A percentile compares a stretch with the other conserved stretches of the same genome.
Conservation (phyloP, 2,888 invertebrate genomes). For the Muschampia plurimacula region DNA sequence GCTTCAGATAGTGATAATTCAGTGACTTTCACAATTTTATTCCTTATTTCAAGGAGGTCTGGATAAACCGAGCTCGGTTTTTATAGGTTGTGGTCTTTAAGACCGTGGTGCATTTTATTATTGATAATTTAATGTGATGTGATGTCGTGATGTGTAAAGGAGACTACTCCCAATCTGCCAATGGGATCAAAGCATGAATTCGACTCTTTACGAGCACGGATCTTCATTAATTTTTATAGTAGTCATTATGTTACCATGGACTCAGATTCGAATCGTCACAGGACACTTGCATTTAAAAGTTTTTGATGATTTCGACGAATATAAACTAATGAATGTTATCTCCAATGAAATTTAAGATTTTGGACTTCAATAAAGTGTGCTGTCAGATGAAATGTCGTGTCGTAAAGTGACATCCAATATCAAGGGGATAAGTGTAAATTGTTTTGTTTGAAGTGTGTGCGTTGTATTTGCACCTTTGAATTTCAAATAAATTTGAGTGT, state of each 20-base stretch:
- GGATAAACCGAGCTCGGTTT: background rate
- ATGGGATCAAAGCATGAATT: slow-evolving; percentile 47
- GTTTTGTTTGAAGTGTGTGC: slow-evolving; percentile 8
- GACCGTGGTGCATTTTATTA: slow-evolving; percentile 38
- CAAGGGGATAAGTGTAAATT: background rate
- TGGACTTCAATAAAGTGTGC: slow-evolving; percentile 9
- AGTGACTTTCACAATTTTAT: background rate
- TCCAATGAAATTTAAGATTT: slow-evolving; percentile 26
- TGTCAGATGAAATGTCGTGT: slow-evolving; percentile 3
- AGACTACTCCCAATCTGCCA: slow-evolving; percentile 45
- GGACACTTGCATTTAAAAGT: slow-evolving; percentile 28
- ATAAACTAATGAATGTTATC: slow-evolving; percentile 31
- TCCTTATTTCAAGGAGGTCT: background rate
- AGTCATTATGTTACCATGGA: slow-evolving; percentile 45
- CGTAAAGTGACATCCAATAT: slow-evolving; percentile 22
- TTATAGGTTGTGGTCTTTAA: slow-evolving; percentile 1
- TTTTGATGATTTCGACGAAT: slow-evolving; percentile 28
- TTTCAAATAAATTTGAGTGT: background rate
- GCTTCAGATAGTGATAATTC: background rate
- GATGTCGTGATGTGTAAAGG: slow-evolving; percentile 45
- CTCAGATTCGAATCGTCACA: slow-evolving; percentile 46
- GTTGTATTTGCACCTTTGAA: background rate
- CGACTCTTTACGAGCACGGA: slow-evolving; percentile 47
- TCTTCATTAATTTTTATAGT: slow-evolving; percentile 51
- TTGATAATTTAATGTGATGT: slow-evolving; percentile 43